A percentile compares a stretch with the other conserved stretches of the same genome.
Evolutionary conservation across 2,113 vertebrate genomes (phyloP).

Genomic region (Melanerpes formicivorus): DNA sequence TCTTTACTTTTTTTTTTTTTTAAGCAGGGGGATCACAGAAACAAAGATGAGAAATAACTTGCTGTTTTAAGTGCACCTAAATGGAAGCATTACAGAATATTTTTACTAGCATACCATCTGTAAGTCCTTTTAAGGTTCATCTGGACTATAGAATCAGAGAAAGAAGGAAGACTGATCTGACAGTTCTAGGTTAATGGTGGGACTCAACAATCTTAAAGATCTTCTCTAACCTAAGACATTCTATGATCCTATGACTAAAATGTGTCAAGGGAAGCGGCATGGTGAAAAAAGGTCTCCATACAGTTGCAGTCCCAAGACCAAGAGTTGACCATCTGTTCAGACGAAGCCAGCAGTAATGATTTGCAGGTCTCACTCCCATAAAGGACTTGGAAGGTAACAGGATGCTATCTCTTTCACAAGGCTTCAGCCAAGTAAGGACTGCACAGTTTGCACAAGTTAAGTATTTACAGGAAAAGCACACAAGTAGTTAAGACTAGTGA

Average conservation of each 20-base stretch:
- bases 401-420: background rate
- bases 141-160: background rate
- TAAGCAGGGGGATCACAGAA: background rate
- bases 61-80: background rate
- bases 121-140: background rate
- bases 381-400: background rate
- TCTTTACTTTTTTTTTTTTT: background rate
- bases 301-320: accelerated
- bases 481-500: background rate
- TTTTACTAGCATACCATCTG: background rate
- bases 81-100: background rate
- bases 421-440: background rate
- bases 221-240: background rate
- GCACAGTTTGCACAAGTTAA: background rate
- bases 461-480: background rate
- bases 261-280: background rate
- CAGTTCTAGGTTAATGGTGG: background rate
- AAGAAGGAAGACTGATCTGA: background rate
- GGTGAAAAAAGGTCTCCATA: background rate
- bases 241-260: background rate
- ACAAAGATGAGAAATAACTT: constrained; percentile 13
- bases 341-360: background rate
- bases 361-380: background rate
- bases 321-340: background rate
- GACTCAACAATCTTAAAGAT: background rate